Conservation (phyloP, 2,797 vertebrate genomes). For the Megaceryle alcyon region DNA sequence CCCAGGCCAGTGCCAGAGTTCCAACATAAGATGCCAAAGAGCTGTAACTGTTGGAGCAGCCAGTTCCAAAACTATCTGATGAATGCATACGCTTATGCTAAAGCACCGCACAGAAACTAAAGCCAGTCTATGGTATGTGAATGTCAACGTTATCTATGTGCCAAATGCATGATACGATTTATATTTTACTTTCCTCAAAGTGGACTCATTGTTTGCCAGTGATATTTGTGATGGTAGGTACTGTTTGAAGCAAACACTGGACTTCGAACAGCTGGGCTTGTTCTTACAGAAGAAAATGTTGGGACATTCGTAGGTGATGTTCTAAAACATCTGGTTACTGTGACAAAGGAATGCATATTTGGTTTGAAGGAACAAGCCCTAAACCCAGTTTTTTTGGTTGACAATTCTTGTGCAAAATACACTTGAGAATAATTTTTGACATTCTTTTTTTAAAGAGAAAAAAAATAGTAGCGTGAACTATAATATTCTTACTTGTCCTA, state of each 20-base stretch:
- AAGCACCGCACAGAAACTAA: neutral
- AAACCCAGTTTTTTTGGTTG: neutral
- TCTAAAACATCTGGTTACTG: neutral
- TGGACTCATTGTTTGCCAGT: neutral
- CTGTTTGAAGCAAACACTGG: neutral
- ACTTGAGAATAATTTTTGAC: neutral
- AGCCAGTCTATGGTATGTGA: accelerated
- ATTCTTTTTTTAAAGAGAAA: neutral
- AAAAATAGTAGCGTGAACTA: neutral
- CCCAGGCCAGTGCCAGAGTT: neutral
- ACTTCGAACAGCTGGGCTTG: neutral
- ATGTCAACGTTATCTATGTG: neutral
- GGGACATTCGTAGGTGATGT: neutral
- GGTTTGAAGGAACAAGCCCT: neutral
- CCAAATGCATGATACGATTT: neutral
- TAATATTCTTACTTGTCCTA: neutral
- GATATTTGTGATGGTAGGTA: neutral
- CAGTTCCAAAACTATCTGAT: neutral
- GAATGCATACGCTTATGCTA: neutral
- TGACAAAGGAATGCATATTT: neutral
- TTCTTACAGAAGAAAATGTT: neutral
- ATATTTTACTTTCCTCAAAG: neutral
- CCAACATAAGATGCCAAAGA: neutral
- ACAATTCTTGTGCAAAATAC: neutral
- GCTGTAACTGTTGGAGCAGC: neutral